Conservation (phyloP, 2,888 invertebrate genomes). For the Thereva nobilitata region DNA sequence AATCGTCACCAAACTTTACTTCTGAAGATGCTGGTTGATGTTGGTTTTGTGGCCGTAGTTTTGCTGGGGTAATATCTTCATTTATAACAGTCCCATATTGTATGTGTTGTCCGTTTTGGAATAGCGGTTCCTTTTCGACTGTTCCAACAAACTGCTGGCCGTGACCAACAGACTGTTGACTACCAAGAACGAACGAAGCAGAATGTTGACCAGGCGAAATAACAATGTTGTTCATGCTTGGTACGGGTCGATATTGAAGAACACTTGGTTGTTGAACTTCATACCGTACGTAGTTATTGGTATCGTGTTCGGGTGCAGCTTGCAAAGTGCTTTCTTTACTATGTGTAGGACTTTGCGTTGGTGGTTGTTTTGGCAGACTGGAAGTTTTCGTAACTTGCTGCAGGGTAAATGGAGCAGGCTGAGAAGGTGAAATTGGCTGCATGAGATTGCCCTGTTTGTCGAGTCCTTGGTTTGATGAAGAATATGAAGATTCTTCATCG, state of each 20-base stretch:
- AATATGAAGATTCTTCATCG: slow-evolving; percentile 53
- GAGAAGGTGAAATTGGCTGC: slow-evolving; percentile 52
- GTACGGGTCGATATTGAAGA: slow-evolving; percentile 53
- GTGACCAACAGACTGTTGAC: slow-evolving; percentile 64
- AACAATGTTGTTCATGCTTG: slow-evolving; percentile 66
- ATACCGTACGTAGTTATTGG: slow-evolving; percentile 56
- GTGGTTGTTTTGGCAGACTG: slow-evolving; percentile 22
- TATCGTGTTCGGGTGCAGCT: slow-evolving; percentile 35
- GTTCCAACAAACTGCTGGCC: slow-evolving; percentile 58
- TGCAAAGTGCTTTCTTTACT: slow-evolving; percentile 28
- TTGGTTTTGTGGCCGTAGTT: slow-evolving; percentile 20
- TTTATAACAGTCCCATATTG: slow-evolving; percentile 55
- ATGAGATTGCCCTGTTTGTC: slow-evolving; percentile 55
- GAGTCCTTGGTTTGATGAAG: slow-evolving; percentile 49
- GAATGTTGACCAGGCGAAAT: slow-evolving; percentile 68
- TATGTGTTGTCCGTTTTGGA: slow-evolving; percentile 52
- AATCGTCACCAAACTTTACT: no score
- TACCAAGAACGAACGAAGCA: slow-evolving; percentile 67
- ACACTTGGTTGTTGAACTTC: slow-evolving; percentile 57
- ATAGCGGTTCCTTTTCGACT: slow-evolving; percentile 61
- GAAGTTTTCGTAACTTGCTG: slow-evolving; percentile 42
- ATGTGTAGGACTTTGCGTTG: background rate
- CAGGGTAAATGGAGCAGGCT: slow-evolving; percentile 54
- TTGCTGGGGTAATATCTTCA: slow-evolving; percentile 49
- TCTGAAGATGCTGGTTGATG: background rate